phyloP scores from a whole-genome alignment of 2,113 vertebrate genomes.

The Vulpes lagopus region DNA sequence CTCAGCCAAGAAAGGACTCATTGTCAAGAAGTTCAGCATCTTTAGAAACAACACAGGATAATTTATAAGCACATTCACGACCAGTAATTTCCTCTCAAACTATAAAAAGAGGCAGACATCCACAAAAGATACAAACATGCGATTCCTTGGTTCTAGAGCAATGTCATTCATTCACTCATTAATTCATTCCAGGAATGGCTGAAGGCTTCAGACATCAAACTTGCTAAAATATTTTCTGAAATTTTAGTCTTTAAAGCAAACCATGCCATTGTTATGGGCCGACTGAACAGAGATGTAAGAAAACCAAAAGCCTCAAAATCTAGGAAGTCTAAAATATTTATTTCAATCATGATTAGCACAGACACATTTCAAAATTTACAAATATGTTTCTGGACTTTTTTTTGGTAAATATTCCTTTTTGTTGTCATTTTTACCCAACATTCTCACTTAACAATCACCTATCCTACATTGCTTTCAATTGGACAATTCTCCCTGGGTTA shows the following conservation, averaged over 20 bases:
- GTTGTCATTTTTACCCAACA: background rate
- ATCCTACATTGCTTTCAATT: fast-evolving
- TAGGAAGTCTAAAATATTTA: background rate
- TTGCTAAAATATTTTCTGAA: background rate
- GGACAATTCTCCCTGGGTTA: too few species aligned
- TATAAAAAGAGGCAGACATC: background rate
- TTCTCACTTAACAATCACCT: background rate
- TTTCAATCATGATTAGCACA: background rate
- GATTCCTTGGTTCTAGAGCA: fast-evolving
- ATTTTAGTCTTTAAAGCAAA: background rate
- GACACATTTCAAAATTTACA: background rate
- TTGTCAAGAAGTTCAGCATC: background rate
- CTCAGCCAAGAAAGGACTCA: background rate
- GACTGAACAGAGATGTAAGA: background rate
- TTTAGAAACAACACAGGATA: background rate
- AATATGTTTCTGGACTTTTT: conserved; percentile 2
- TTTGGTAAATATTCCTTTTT: background rate
- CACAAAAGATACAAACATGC: background rate
- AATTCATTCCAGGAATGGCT: background rate
- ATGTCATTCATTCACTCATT: background rate
- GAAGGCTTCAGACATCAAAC: background rate
- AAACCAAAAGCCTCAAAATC: background rate
- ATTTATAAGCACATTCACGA: background rate
- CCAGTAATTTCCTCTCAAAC: background rate
- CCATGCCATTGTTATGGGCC: background rate